Evolutionary conservation across 2,888 invertebrate species (phyloP), one percentile per base, ranked within the genome.

Genomic region (Ptilodon capucinus): DNA sequence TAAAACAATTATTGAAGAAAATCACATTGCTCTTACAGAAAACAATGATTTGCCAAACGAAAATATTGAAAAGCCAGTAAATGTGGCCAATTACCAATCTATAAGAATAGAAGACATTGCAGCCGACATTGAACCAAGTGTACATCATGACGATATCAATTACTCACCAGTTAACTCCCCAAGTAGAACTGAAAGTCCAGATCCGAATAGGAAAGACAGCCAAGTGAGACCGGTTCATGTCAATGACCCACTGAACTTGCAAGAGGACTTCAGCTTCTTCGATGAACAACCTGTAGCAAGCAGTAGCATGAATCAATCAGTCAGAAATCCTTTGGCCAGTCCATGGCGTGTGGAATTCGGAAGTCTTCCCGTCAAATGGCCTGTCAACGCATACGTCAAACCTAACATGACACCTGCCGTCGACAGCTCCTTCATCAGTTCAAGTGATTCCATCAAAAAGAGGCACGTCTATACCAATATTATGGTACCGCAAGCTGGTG

Each of bases 361-460:
- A 11, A 82, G 68, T 45, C 68, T 91, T 41, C 87, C 89, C 4
- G 84, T 89, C 46, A 91, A 81, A 69, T 91, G 91, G 91, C 88
- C 81, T 46, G 79, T 74, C 4, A 87, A 91, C 51, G 77, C 86
- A 5, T 86, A 90, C 68, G 76, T 91, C 0, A 91, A 91, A 59
- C 57, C 91, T 7, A 86, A 91, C 49, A 90, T 91, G 91, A 91
- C 91, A 36, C 91, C 91, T 34, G 88, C 91, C 9, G 79, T 89
- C 14, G 91, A 91, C 52, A 77, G 83, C 46, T 91, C 91, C 4
- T 91, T 86, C 46, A 76, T 89, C 0, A 81, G 82, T 49, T 67
- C 77, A 38, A 77, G 78, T 61, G 82, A 83, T 21, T 63, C 60
- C 11, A 63, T 54, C 13, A 85, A 76, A 52, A 88, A 82, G 64